These are phyloP conservation scores for Eupelmus urozonus DNA, from an alignment of 2,888 invertebrate genomes.

Conservation along the genomic window DNA sequence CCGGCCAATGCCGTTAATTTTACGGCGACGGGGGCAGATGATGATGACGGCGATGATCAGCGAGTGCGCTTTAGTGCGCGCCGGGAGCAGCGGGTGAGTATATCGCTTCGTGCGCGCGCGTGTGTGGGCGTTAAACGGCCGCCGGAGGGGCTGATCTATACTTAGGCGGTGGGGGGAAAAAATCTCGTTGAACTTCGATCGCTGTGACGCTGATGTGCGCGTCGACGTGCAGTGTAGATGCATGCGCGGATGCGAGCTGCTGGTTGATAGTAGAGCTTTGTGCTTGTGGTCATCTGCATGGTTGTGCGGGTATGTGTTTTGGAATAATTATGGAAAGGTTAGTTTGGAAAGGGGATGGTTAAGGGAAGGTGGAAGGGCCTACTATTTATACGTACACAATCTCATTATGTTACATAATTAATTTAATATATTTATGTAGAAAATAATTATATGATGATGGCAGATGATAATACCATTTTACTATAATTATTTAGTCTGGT, in stretches of 20 bases:
- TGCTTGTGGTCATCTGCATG: neutral
- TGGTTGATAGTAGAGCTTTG: conserved; percentile 7
- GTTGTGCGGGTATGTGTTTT: neutral
- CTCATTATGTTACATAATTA: too few relatives aligned
- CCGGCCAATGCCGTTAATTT: conserved; percentile 19
- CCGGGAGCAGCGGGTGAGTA: neutral
- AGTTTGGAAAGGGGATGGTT: too few relatives aligned
- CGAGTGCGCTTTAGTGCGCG: neutral
- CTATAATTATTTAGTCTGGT: too few relatives aligned
- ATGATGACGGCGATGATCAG: conserved; percentile 1
- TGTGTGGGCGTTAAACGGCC: neutral
- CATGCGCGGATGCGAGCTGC: neutral
- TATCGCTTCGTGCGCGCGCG: neutral
- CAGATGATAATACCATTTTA: too few relatives aligned
- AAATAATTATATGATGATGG: too few relatives aligned
- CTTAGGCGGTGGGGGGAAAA: neutral
- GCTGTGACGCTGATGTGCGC: neutral
- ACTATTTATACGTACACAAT: too few relatives aligned
- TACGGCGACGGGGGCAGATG: neutral
- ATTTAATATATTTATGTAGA: too few relatives aligned
- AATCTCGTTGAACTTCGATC: neutral
- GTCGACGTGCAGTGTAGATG: neutral
- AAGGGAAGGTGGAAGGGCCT: too few relatives aligned
- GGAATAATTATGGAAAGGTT: too few relatives aligned
- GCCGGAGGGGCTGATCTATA: neutral